Base-by-base conservation (phyloP, 1,140 invertebrate species). In the Drosophila littoralis region DNA sequence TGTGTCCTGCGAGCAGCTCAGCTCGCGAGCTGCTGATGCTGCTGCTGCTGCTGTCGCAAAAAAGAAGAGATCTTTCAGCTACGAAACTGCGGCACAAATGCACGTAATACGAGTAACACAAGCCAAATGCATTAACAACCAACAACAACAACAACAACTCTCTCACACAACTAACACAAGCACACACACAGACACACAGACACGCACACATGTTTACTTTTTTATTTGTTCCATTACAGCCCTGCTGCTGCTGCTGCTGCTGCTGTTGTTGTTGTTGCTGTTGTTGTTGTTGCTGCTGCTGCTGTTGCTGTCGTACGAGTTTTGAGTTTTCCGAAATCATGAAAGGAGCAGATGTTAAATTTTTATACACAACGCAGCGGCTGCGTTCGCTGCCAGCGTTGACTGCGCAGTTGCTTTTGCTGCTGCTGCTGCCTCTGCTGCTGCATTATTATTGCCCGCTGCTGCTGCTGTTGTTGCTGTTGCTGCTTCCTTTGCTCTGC, bases 281-380 rank as follows among this genome's bases (percentile, higher is more conserved):
- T 17, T 17, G 17, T 76, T 68, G 57, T 65, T 75, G 52, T 75
- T 75, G 64, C 9, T 74, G 38, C 17, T 55, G 57, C 36, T 52
- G 45, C 73, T 85, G 81, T 84, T 48, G 54, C 58, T 64, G 72
- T 64, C 72, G 72, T 75, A 77, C 82, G 83, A 90, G 88, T 90
- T 90, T 90, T 90, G 82, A 90, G 86, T 90, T 91, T 91, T 91
- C 89, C 89, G 89, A 91, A 91, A 89, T 91, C 89, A 89, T 91
- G 81, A 91, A 91, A 91, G 89, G 83, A 91, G 89, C 89, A 91
- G 89, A 91, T 91, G 89, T 91, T 91, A 91, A 88, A 89, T 91
- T 91, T 91, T 82, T 91, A 89, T 89, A 86, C 82, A 86, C 82
- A 86, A 54, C 60, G 57, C 42, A 42, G 42, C 57, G 42, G 48